Conservation (phyloP, 1,140 invertebrate genomes). For the Neomicropteryx cornuta region DNA sequence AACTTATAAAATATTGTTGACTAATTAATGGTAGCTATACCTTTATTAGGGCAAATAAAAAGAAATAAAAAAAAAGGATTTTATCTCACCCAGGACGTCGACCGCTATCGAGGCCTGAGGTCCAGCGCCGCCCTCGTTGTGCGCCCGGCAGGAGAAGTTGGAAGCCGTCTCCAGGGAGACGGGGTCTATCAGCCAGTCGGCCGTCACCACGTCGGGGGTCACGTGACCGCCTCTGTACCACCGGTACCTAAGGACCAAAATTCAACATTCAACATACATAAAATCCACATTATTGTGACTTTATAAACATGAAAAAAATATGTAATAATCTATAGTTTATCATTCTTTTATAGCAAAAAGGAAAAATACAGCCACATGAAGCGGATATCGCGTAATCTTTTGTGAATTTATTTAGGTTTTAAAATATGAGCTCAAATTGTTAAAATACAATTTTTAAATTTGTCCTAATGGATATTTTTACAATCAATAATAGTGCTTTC, state of each 20-base stretch:
- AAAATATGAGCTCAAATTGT: no score
- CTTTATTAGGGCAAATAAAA: no score
- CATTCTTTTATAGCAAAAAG: no score
- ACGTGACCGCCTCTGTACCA: constrained; percentile 68
- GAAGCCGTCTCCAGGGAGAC: constrained; percentile 70
- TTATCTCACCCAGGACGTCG: constrained; percentile 59
- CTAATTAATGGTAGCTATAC: constrained; percentile 9
- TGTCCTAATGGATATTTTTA: no score
- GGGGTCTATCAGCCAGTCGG: constrained; percentile 65
- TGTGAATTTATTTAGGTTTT: no score
- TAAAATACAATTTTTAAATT: no score
- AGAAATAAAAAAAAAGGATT: constrained; percentile 2
- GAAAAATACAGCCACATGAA: no score
- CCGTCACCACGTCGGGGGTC: constrained; percentile 58
- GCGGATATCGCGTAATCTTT: no score
- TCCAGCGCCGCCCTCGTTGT: constrained; percentile 72
- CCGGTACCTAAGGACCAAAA: constrained; percentile 43
- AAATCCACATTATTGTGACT: no score
- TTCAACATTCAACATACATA: constrained; percentile 1
- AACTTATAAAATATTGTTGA: constrained; percentile 10
- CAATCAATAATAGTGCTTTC: no score
- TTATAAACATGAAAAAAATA: no score
- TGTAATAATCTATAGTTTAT: no score
- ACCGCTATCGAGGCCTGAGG: constrained; percentile 57
- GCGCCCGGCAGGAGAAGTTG: constrained; percentile 78